phyloP scores from a whole-genome alignment of 2,797 vertebrate species.

The Chelmon rostratus region DNA sequence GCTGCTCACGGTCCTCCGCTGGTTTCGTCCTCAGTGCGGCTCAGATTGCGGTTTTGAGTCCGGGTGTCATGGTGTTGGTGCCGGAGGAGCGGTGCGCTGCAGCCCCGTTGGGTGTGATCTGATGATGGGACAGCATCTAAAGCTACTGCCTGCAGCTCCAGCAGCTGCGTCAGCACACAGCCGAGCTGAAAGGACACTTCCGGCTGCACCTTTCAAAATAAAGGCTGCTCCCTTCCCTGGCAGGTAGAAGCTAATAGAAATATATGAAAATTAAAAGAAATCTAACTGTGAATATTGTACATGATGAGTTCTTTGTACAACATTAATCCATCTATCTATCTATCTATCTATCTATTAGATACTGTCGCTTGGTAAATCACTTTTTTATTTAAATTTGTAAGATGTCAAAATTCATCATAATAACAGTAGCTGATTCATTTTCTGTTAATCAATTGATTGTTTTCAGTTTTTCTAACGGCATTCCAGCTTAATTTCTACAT shows the following conservation, averaged over 20 bases:
- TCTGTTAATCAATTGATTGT: neutral
- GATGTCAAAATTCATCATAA: neutral
- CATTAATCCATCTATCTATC: no score
- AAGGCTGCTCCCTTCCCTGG: neutral
- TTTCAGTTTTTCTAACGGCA: neutral
- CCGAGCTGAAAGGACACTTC: neutral
- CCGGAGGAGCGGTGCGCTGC: slow-evolving; percentile 72
- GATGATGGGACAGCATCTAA: slow-evolving; percentile 75
- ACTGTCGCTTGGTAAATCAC: neutral
- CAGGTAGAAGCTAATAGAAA: neutral
- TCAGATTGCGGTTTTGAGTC: slow-evolving; percentile 65
- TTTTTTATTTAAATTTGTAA: no score
- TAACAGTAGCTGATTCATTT: neutral
- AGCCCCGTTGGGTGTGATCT: slow-evolving; percentile 77
- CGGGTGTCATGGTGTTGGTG: slow-evolving; percentile 75
- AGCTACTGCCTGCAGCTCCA: slow-evolving; percentile 59
- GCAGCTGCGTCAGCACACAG: slow-evolving; percentile 39
- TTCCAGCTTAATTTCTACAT: neutral
- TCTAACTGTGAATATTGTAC: no score
- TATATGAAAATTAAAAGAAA: neutral
- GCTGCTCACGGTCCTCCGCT: slow-evolving; percentile 20
- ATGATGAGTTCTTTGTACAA: no score
- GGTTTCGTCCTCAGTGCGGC: slow-evolving; percentile 58
- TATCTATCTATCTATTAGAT: no score
- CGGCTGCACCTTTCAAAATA: slow-evolving; percentile 60